Conservation (phyloP, 2,797 vertebrate genomes). For the Petrocephalus sullivani region DNA sequence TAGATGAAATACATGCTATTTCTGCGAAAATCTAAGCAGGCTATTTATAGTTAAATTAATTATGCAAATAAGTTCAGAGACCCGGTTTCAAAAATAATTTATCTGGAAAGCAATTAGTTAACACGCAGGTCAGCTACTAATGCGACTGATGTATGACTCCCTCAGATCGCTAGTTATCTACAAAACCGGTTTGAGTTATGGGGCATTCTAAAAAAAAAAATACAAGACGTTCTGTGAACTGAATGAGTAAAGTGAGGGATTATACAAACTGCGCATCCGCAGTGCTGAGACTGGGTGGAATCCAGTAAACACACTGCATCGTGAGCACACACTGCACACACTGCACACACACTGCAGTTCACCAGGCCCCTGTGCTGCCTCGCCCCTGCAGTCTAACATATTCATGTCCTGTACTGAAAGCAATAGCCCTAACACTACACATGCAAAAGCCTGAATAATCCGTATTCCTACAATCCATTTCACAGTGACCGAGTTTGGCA, state of each 20-base stretch:
- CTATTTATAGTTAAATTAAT: constrained; percentile 13
- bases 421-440: not conserved
- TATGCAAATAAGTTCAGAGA: constrained; percentile 9
- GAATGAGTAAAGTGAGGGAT: not conserved
- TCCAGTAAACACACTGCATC: not conserved
- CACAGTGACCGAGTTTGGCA: not conserved
- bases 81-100: constrained; percentile 10
- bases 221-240: not conserved
- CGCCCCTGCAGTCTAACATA: not conserved
- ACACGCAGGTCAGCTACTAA: not conserved
- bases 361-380: not conserved
- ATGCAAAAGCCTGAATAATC: not conserved
- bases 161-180: not conserved
- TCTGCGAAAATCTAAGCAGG: not conserved
- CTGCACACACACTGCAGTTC: not conserved
- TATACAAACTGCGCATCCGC: too few species aligned
- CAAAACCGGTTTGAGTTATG: constrained; percentile 1
- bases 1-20: not conserved
- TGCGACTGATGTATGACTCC: not conserved
- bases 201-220: not conserved
- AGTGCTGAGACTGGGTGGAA: not conserved
- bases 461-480: not conserved
- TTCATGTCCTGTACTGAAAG: not conserved
- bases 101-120: constrained; percentile 12
- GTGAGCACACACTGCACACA: not conserved